Base-by-base conservation (phyloP, 2,797 vertebrate species). In the Eospalax fontanierii region DNA sequence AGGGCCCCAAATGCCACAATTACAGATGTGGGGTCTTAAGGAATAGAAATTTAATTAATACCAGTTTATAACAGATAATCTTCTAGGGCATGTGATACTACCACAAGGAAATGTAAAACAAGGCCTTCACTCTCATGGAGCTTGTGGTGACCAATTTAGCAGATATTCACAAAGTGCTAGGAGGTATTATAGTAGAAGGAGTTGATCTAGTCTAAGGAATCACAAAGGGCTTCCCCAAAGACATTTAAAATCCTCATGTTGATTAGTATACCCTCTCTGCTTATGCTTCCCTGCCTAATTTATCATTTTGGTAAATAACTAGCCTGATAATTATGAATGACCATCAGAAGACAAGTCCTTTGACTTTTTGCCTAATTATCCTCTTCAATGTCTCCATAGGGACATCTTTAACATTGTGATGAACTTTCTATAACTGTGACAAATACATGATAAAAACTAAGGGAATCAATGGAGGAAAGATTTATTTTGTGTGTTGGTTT, bases 251-350 rank as follows among this genome's bases (percentile, higher is more conserved):
- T 63, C 43, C 3, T 59, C 28, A 11, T 9, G 38, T n/a, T 24
- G 4, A 83, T 38, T 28, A 26, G 2, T 61, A 14, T 87, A 14
- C 26, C 33, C 0, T 79, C 12, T 85, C 57, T 92, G 18, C 68
- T 78, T 61, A 24, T 30, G 71, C 35, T 71, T 66, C 33, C 26
- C 70, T 57, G 21, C 21, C 22, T 83, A 46, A 28, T 50, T 84
- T 4, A 22, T 80, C 7, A 75, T n/a, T 4, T 89, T 40, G 5
- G 14, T 70, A 61, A 78, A 96, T 84, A 9, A 21, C 65, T 85
- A n/a, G 75, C 43, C 81, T 61, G 61, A 76, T 68, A 80, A 82
- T 93, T 73, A 79, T 28, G 65, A 75, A 73, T 78, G 46, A 57
- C 54, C 3, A 26, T 11, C 28, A 76, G 18, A 76, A 21, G 54